phyloP scores from a whole-genome alignment of 2,888 invertebrate species.

The Eurytoma californica region DNA sequence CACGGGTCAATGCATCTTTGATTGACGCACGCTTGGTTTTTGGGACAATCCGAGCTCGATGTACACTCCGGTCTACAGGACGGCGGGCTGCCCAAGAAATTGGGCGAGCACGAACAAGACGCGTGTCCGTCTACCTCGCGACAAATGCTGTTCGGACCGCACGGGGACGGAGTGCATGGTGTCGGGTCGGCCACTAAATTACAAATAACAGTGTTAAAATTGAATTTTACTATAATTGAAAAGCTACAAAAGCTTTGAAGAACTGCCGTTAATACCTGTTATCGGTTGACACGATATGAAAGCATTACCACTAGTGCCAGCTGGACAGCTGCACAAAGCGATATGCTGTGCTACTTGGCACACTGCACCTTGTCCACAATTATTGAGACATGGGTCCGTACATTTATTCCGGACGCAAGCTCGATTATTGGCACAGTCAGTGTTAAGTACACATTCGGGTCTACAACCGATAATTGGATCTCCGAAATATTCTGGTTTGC shows the following conservation, averaged over 20 bases:
- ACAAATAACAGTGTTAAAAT: constrained; percentile 69
- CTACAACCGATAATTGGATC: constrained; percentile 76
- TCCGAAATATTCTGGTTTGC: constrained; percentile 73
- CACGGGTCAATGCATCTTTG: constrained; percentile 89
- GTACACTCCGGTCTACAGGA: constrained; percentile 85
- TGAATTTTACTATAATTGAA: constrained; percentile 72
- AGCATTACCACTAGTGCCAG: constrained; percentile 80
- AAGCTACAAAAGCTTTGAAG: constrained; percentile 74
- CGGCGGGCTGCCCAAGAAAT: constrained; percentile 83
- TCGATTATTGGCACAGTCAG: constrained; percentile 83
- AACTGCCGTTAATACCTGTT: constrained; percentile 74
- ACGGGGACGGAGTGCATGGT: constrained; percentile 75
- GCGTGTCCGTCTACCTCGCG: constrained; percentile 79
- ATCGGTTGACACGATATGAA: constrained; percentile 67
- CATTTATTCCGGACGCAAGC: constrained; percentile 88
- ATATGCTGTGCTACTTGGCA: constrained; percentile 85
- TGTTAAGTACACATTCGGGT: constrained; percentile 82
- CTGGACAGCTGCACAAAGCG: constrained; percentile 83
- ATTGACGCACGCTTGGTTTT: constrained; percentile 85
- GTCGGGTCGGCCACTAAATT: constrained; percentile 70
- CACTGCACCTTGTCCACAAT: constrained; percentile 82
- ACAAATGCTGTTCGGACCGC: constrained; percentile 84
- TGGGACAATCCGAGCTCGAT: constrained; percentile 70
- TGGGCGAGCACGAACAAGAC: constrained; percentile 81
- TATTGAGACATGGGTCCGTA: constrained; percentile 83